A percentile compares a stretch with the other conserved stretches of the same genome.
phyloP scores from a whole-genome alignment of 2,888 invertebrate species.

The Macropis europaea region DNA sequence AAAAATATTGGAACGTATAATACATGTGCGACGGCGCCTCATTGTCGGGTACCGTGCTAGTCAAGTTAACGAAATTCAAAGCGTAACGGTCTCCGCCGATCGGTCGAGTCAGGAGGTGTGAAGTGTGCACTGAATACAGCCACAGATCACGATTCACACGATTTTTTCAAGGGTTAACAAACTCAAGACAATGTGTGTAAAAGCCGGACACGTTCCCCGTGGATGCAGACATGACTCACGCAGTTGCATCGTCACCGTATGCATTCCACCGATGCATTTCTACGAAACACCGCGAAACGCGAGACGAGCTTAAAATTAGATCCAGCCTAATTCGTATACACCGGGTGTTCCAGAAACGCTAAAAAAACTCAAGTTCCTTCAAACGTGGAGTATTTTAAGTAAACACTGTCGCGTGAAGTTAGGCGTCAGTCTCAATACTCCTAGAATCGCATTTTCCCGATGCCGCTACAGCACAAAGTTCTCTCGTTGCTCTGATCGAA shows the following conservation, averaged over 20 bases:
- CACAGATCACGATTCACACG: slow-evolving; percentile 4
- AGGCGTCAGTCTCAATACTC: too few relatives aligned
- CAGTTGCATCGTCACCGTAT: slow-evolving; percentile 28
- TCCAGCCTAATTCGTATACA: slow-evolving; percentile 31
- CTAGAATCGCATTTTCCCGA: too few relatives aligned
- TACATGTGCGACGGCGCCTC: background rate
- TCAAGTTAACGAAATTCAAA: slow-evolving; percentile 1
- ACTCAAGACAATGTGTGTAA: slow-evolving; percentile 63
- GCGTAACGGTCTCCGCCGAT: background rate
- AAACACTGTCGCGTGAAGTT: too few relatives aligned
- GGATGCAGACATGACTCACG: slow-evolving; percentile 45
- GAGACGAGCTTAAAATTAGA: slow-evolving; percentile 52
- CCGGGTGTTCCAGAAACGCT: background rate
- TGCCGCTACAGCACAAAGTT: too few relatives aligned
- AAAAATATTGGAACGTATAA: background rate
- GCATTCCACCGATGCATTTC: slow-evolving; percentile 44
- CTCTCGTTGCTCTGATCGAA: too few relatives aligned
- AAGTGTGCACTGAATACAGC: background rate
- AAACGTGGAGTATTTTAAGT: background rate
- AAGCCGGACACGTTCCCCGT: slow-evolving; percentile 38
- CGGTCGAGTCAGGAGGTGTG: background rate
- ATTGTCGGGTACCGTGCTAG: background rate
- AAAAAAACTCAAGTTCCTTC: background rate
- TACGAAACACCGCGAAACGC: slow-evolving; percentile 47
- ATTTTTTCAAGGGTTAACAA: slow-evolving; percentile 58